Base-by-base conservation (phyloP, 2,113 vertebrate species). In the Craseonycteris thonglongyai region DNA sequence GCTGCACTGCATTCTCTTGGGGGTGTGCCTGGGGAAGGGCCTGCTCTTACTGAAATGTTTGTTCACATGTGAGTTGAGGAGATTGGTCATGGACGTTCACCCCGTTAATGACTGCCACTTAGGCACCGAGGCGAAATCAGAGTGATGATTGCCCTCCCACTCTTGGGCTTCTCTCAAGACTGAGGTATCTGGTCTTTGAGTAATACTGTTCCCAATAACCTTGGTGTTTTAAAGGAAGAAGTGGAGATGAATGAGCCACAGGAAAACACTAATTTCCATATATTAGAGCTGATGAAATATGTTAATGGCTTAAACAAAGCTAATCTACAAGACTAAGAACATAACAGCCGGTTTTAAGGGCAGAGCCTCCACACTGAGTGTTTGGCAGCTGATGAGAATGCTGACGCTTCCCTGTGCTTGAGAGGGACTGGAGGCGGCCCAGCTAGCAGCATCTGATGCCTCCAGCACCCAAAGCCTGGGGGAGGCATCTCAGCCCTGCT, bases 251-350 rank as follows among this genome's bases (percentile, higher is more conserved):
- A 98, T 97, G 96, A 98, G 93, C 84, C 58, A 0, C 72, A 45
- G 3, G 2, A 96, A 98, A 98, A 96, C 84, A 87, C 93, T 96
- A 88, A 97, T 98, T 98, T 97, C 91, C 95, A 85, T 97, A 90
- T 83, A 96, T 97, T 97, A 97, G 96, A 96, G 88, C 85, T 94
- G 94, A 97, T 96, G 95, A 96, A 84, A 91, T 97, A 97, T 97
- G 92, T 35, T 96, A 94, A 92, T 95, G 47, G 12, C 26, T 93
- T 92, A 90, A 65, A 78, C 84, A 86, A 88, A 92, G 66, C 88
- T 89, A 59, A 87, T 92, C 63, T 75, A 30, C 30, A 96, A 94
- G 92, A 82, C 93, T 65, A 72, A 82, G 71, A 78, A 1, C n/a
- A 30, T 12, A 33, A 71, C 82, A 71, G 89, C 26, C 30, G 5